phyloP scores from a whole-genome alignment of 2,797 vertebrate species.

The Gymnothorax javanicus region DNA sequence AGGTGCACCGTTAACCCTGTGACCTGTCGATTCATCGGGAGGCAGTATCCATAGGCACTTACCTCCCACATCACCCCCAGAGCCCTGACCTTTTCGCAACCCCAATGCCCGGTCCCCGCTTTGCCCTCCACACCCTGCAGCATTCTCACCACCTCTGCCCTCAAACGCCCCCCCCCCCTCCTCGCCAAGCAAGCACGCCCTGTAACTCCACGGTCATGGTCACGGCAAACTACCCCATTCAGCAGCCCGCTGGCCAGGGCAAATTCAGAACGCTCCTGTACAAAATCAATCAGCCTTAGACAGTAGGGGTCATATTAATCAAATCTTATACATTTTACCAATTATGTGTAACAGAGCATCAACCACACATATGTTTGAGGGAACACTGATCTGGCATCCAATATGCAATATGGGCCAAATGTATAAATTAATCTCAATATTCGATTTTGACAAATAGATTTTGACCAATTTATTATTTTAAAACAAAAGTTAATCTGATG shows the following conservation, averaged over 20 bases:
- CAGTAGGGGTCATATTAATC: background rate
- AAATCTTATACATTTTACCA: background rate
- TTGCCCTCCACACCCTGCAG: background rate
- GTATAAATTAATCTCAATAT: background rate
- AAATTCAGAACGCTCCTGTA: no score
- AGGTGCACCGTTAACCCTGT: background rate
- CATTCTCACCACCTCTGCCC: background rate
- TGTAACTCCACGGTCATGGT: background rate
- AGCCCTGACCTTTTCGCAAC: background rate
- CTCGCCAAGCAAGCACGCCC: background rate
- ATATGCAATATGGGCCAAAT: conserved; percentile 1
- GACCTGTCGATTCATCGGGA: background rate
- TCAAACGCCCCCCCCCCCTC: background rate
- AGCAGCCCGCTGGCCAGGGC: no score
- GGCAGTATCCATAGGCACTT: background rate
- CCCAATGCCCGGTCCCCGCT: background rate
- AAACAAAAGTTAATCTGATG: background rate
- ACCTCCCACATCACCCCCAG: background rate
- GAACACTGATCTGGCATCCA: background rate
- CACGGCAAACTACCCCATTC: background rate
- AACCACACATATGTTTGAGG: background rate
- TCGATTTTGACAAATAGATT: background rate
- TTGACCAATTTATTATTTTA: background rate
- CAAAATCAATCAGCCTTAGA: background rate
- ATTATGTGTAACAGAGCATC: background rate